These are phyloP conservation scores for Hapalemur alaotrensis DNA, from an alignment of 2,797 vertebrate species.

Conservation along the genomic window DNA sequence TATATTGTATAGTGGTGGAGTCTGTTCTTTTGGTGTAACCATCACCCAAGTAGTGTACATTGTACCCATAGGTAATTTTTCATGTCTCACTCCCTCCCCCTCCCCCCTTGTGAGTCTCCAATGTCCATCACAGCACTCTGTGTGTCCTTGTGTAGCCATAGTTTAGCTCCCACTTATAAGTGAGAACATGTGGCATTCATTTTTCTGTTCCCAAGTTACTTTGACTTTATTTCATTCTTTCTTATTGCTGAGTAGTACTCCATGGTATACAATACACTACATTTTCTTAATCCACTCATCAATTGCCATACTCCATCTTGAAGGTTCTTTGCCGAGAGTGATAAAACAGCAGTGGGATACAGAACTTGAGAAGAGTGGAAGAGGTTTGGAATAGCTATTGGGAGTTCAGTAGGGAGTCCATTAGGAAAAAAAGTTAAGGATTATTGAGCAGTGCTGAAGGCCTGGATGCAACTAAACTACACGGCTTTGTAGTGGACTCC, in stretches of 20 bases:
- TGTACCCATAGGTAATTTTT: neutral
- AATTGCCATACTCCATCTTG: neutral
- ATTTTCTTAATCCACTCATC: neutral
- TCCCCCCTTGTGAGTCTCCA: neutral
- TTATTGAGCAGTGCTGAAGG: neutral
- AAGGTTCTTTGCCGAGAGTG: neutral
- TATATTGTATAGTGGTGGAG: neutral
- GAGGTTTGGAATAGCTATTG: neutral
- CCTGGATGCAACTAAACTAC: neutral
- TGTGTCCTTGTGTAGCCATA: neutral
- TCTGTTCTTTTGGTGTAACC: neutral
- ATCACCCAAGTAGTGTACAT: neutral
- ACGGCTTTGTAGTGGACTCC: neutral
- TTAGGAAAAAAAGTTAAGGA: neutral
- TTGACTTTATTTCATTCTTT: neutral
- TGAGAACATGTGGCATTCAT: neutral
- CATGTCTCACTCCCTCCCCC: neutral
- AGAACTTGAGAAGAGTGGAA: neutral
- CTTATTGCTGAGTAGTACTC: neutral
- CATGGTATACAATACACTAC: neutral
- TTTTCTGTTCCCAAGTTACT: neutral
- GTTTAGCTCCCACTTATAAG: neutral
- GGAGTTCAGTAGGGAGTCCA: neutral
- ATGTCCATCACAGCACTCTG: neutral
- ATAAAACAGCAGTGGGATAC: neutral